Evolutionary conservation across 2,888 invertebrate species (phyloP).

Genomic region (Dicranocentrus wangi): DNA sequence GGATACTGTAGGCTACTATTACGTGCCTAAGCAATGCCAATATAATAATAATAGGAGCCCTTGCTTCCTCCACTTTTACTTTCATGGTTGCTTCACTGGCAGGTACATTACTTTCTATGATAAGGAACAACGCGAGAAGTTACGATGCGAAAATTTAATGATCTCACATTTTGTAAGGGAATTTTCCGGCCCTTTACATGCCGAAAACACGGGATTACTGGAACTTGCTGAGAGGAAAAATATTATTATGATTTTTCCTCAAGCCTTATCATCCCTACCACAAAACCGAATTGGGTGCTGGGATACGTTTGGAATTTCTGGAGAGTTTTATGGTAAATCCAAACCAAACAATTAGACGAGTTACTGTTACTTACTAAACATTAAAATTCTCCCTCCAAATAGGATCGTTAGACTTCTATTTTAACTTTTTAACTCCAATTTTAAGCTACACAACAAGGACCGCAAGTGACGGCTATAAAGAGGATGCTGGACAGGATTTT

Average conservation of each 20-base stretch:
- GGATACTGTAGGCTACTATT: slow-evolving; percentile 53
- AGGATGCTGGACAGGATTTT: slow-evolving; percentile 62
- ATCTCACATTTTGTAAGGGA: no score
- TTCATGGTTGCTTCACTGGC: slow-evolving; percentile 58
- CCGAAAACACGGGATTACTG: slow-evolving; percentile 64
- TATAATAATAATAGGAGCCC: neutral
- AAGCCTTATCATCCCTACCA: slow-evolving; percentile 25
- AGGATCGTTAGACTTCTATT: neutral
- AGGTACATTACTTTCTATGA: slow-evolving; percentile 36
- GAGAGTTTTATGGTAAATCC: slow-evolving; percentile 40
- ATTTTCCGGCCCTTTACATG: slow-evolving; percentile 42
- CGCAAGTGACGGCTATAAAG: slow-evolving; percentile 59
- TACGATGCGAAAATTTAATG: neutral
- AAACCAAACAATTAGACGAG: no score
- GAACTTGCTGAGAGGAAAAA: slow-evolving; percentile 66
- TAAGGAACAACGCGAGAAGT: neutral
- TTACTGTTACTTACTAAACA: neutral
- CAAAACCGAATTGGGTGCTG: slow-evolving; percentile 55
- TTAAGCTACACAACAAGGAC: slow-evolving; percentile 58
- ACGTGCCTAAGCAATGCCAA: slow-evolving; percentile 35
- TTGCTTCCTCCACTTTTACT: slow-evolving; percentile 61
- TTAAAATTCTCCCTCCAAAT: neutral
- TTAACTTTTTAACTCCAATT: neutral
- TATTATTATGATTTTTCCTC: slow-evolving; percentile 66
- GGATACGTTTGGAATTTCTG: slow-evolving; percentile 51